phyloP scores from a whole-genome alignment of 2,888 invertebrate species.

The Euproctis similis region DNA sequence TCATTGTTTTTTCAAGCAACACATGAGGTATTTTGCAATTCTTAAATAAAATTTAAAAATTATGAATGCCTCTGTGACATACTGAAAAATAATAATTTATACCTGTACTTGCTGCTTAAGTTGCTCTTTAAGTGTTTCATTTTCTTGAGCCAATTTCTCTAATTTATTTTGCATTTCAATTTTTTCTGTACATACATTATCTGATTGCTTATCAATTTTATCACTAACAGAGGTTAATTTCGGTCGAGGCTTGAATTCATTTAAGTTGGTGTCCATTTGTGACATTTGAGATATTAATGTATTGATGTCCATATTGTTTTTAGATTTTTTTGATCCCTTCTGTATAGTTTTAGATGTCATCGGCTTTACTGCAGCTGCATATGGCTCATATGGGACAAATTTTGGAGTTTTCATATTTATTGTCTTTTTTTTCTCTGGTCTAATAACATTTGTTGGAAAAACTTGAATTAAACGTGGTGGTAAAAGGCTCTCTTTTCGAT shows the following conservation, averaged over 20 bases:
- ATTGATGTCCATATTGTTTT: slow-evolving; percentile 79
- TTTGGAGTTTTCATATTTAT: slow-evolving; percentile 82
- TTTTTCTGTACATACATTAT: slow-evolving; percentile 53
- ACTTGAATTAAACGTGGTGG: slow-evolving; percentile 54
- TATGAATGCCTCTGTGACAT: no score
- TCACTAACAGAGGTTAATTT: slow-evolving; percentile 51
- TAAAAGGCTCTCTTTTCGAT: slow-evolving; percentile 35
- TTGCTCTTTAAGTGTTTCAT: slow-evolving; percentile 84
- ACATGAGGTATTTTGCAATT: no score
- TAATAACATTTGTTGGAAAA: slow-evolving; percentile 78
- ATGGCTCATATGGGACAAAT: slow-evolving; percentile 92
- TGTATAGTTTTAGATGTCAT: slow-evolving; percentile 76
- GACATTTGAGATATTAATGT: slow-evolving; percentile 83
- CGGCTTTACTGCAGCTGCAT: slow-evolving; percentile 88
- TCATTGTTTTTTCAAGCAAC: no score
- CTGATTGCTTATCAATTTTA: slow-evolving; percentile 32
- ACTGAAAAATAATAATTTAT: slow-evolving; percentile 6
- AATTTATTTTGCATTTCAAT: slow-evolving; percentile 77
- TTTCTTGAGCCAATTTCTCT: slow-evolving; percentile 79
- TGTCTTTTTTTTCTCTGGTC: slow-evolving; percentile 71
- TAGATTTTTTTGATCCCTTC: slow-evolving; percentile 56
- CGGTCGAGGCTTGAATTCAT: slow-evolving; percentile 73
- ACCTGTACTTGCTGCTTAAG: slow-evolving; percentile 91
- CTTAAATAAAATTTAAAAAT: no score
- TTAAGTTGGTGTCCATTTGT: slow-evolving; percentile 78